A percentile compares a stretch with the other conserved stretches of the same genome.
Conservation (phyloP, 2,113 vertebrate species). For the Macquaria ambigua region DNA sequence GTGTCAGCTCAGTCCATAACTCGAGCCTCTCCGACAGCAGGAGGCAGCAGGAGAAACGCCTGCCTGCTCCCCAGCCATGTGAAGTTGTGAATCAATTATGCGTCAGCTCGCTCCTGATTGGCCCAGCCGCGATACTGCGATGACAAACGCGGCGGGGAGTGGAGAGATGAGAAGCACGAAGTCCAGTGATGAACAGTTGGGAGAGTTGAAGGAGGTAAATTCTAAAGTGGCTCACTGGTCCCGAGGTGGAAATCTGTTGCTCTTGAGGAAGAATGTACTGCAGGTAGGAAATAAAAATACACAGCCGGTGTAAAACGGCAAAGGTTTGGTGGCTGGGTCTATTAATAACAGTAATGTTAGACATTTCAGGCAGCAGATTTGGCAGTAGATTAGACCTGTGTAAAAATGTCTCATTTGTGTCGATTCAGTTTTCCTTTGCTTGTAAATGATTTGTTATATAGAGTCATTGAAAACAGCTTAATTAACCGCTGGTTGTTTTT, state of each 20-base stretch:
- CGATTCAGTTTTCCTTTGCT: neutral
- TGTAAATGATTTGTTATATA: neutral
- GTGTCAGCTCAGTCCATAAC: neutral
- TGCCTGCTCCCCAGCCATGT: neutral
- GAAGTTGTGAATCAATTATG: conserved; percentile 65
- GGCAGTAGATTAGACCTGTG: neutral
- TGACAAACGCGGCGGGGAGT: conserved; percentile 35
- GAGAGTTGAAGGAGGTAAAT: conserved; percentile 16
- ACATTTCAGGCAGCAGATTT: neutral
- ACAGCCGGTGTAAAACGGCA: neutral
- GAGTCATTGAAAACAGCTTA: neutral
- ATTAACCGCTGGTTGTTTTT: neutral
- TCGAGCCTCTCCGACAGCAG: conserved; percentile 10
- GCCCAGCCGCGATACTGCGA: conserved; percentile 14
- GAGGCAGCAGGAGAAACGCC: conserved; percentile 15
- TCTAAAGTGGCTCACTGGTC: conserved; percentile 35
- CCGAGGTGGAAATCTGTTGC: conserved; percentile 28
- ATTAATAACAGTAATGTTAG: conserved; percentile 16
- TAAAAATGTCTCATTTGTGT: neutral
- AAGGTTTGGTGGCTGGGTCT: neutral
- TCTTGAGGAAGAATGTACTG: conserved; percentile 63
- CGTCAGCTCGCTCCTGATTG: conserved; percentile 67
- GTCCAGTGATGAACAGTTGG: conserved; percentile 37
- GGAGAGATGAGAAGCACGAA: conserved; percentile 21
- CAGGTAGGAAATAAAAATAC: conserved; percentile 66